Percentiles rank a stretch among this genome's conserved stretches.
phyloP scores from a whole-genome alignment of 2,797 vertebrate genomes.

The Takifugu ocellatus region DNA sequence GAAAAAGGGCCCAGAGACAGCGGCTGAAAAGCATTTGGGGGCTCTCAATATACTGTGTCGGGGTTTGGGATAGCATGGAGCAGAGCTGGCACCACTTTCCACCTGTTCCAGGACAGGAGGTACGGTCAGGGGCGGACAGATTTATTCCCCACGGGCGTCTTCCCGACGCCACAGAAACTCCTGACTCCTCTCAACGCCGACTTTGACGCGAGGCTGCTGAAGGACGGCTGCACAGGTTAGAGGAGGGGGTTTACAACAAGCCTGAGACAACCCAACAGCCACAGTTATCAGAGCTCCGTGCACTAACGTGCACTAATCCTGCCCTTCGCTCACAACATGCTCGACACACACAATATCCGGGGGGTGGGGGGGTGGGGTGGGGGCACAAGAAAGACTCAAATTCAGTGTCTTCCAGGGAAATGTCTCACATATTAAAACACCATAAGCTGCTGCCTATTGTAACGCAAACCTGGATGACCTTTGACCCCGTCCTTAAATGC shows the following conservation, averaged over 20 bases:
- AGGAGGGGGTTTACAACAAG: constrained; percentile 34
- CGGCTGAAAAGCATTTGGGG: constrained; percentile 53
- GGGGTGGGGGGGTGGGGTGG: too few relatives aligned
- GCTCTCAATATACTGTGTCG: constrained; percentile 84
- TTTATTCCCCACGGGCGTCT: constrained; percentile 50
- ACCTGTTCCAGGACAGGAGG: constrained; percentile 68
- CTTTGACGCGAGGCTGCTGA: too few relatives aligned
- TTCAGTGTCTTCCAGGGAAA: too few relatives aligned
- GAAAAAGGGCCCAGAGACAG: constrained; percentile 41
- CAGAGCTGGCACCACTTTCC: constrained; percentile 84
- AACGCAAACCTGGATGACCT: too few relatives aligned
- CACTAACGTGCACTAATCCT: too few relatives aligned
- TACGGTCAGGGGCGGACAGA: constrained; percentile 40
- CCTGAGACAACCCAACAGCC: neutral
- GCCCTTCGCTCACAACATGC: too few relatives aligned
- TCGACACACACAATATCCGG: too few relatives aligned
- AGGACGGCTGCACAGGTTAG: constrained; percentile 11
- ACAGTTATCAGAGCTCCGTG: neutral
- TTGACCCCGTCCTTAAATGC: too few relatives aligned
- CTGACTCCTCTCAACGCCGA: too few relatives aligned
- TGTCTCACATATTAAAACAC: too few relatives aligned
- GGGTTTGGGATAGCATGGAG: constrained; percentile 75
- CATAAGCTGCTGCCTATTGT: too few relatives aligned
- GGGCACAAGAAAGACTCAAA: too few relatives aligned
- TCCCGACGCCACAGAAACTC: constrained; percentile 21